Percentiles rank a stretch among this genome's conserved stretches.
Evolutionary conservation across 2,797 vertebrate species (phyloP).

Genomic region (Pteropus rufus): DNA sequence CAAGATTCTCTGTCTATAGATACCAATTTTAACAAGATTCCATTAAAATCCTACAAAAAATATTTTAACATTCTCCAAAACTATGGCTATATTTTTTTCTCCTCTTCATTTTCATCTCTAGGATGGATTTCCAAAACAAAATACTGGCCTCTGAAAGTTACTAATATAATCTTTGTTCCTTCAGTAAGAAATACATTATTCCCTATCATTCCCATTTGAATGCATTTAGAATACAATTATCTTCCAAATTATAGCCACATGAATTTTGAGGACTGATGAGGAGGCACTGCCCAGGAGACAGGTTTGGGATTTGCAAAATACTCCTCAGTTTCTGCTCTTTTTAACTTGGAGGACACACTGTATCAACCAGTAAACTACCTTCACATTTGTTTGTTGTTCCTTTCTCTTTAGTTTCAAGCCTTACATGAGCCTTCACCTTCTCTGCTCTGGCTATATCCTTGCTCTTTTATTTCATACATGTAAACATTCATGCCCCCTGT

Average conservation of each 20-base stretch:
- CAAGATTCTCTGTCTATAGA: not conserved
- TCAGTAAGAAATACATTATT: conserved; percentile 15
- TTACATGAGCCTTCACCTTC: not conserved
- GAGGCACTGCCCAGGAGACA: not conserved
- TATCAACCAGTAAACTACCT: not conserved
- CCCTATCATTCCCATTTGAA: not conserved
- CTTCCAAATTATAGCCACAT: not conserved
- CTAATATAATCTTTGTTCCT: not conserved
- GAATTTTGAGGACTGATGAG: not conserved
- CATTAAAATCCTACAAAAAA: not conserved
- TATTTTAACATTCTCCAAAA: not conserved
- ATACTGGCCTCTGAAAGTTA: not conserved
- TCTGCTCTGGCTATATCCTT: not conserved
- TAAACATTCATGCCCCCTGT: not conserved
- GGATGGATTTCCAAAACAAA: not conserved
- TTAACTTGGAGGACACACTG: not conserved
- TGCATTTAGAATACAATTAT: not conserved
- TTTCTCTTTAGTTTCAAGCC: not conserved
- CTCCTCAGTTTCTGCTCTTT: not conserved
- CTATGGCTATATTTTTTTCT: not conserved
- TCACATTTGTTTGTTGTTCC: not conserved
- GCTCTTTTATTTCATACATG: not conserved
- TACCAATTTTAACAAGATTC: not conserved
- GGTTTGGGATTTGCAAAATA: not conserved
- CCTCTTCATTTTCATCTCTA: not conserved